These are phyloP conservation scores for Entomobrya multifasciata DNA, from an alignment of 2,888 invertebrate genomes.

Conservation along the genomic window DNA sequence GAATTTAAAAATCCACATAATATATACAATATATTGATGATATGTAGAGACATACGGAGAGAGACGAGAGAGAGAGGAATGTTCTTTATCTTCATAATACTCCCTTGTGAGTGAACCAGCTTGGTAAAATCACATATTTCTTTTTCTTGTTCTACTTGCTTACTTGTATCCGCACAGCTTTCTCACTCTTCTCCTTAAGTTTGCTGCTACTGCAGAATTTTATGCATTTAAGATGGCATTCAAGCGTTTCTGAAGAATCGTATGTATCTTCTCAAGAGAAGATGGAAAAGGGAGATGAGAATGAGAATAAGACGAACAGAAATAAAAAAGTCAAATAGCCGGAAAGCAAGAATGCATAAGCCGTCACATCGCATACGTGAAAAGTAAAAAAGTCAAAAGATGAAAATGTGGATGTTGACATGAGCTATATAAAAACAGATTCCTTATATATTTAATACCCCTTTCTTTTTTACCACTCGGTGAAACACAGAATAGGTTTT, in stretches of 20 bases:
- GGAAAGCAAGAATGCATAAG: constrained; percentile 58
- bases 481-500: no score
- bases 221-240: neutral
- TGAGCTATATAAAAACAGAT: constrained; percentile 19
- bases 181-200: neutral
- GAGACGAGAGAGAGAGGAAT: no score
- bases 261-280: neutral
- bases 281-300: no score
- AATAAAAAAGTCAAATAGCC: constrained; percentile 60
- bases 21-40: no score
- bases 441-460: no score
- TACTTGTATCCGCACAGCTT: neutral
- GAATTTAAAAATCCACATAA: no score
- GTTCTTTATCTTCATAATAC: constrained; percentile 42
- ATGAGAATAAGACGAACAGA: constrained; percentile 26
- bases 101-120: constrained; percentile 36
- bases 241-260: neutral
- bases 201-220: neutral
- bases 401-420: constrained; percentile 58
- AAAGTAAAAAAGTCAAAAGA: constrained; percentile 41
- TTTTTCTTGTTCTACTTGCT: constrained; percentile 33
- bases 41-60: no score
- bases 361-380: constrained; percentile 51
- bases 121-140: constrained; percentile 39
- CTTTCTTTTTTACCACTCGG: no score